phyloP scores from a whole-genome alignment of 2,888 invertebrate species.

The Plebejus anna region DNA sequence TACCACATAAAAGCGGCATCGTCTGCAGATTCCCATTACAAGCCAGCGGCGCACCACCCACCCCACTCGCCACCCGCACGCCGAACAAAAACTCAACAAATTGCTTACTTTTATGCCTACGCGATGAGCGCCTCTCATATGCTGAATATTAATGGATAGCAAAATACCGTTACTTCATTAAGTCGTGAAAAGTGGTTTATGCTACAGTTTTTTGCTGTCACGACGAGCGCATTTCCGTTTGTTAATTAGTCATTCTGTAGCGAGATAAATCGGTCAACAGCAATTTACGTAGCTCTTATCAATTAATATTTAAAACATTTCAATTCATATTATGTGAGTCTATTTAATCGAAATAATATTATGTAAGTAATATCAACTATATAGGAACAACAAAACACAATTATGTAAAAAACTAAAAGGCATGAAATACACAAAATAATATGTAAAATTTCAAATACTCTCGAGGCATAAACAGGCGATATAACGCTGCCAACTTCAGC shows the following conservation, averaged over 20 bases:
- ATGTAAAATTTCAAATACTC: slow-evolving; percentile 31
- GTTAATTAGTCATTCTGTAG: not conserved
- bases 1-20: slow-evolving; percentile 44
- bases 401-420: not conserved
- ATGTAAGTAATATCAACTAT: too few relatives aligned
- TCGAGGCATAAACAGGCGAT: slow-evolving; percentile 32
- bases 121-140: slow-evolving; percentile 42
- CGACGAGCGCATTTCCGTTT: not conserved
- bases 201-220: not conserved
- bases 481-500: slow-evolving; percentile 64
- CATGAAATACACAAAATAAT: not conserved
- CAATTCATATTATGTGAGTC: too few relatives aligned
- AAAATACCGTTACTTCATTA: slow-evolving; percentile 25
- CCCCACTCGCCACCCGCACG: slow-evolving; percentile 44
- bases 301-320: not conserved
- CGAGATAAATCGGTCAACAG: not conserved
- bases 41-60: slow-evolving; percentile 46
- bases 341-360: too few relatives aligned
- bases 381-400: not conserved
- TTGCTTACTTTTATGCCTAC: slow-evolving; percentile 40
- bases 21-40: slow-evolving; percentile 67
- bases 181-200: not conserved
- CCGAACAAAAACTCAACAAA: slow-evolving; percentile 42
- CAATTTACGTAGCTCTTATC: not conserved
- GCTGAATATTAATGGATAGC: slow-evolving; percentile 11